Evolutionary conservation across 2,888 invertebrate species (phyloP), one percentile per base, ranked within the genome.

Genomic region (Mesorhabditis belari): DNA sequence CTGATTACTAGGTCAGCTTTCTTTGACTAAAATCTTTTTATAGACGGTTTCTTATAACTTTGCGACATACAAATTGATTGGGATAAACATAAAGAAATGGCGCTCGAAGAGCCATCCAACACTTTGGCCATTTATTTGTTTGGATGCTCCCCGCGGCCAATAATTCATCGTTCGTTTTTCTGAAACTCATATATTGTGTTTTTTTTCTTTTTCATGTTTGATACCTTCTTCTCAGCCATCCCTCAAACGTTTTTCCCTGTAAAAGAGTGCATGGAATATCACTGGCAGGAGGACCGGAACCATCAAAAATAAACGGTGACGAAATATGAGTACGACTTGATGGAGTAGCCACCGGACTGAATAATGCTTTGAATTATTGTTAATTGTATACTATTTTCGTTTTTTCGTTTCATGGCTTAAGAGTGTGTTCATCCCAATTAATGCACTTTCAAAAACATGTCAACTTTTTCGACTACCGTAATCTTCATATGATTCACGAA

Each of bases 41-140:
- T 58, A 26, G 35, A n/a, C n/a, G n/a, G n/a, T n/a, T n/a, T n/a
- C n/a, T 50, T 26, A 23, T 27, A 27, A n/a, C 12, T 9, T 6
- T 27, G 21, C 53, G 49, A 63, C 67, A 62, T 24, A 71, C 70
- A 67, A 66, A 66, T 64, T 79, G 75, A 64, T 77, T 75, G 12
- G 67, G 58, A 50, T 66, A 73, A 17, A 75, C 53, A 23, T 71
- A 64, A 27, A 78, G 60, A 55, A 71, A 66, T 5, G 68, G 65
- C 19, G 69, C 71, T 44, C 62, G 65, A 12, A 78, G 62, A 28
- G 69, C 64, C 66, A 75, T 68, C 78, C 78, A 79, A 28, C 71
- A 69, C 60, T 77, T 76, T 3, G 74, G 69, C 78, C 77, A 79
- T 56, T 76, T 74, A 55, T 74, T 74, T 19, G 71, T 74, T 26